phyloP scores from a whole-genome alignment of 1,140 invertebrate genomes.

The Ceratosolen fusciceps region DNA sequence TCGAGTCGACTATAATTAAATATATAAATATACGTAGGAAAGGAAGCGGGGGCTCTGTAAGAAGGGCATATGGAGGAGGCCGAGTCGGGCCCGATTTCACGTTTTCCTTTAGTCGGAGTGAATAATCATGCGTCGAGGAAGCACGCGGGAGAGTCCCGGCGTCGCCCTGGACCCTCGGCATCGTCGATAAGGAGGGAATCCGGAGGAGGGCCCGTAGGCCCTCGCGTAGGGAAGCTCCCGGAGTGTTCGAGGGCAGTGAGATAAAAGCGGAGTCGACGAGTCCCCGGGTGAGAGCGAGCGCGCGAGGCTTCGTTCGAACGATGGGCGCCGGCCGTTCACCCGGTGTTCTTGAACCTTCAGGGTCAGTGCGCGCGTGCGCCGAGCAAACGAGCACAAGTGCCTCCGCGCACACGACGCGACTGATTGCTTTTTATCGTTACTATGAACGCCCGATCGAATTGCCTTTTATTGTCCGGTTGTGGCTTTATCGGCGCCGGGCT shows the following conservation, averaged over 20 bases:
- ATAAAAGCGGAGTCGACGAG: constrained; percentile 22
- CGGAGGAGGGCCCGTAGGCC: no score
- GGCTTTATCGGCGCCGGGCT: not conserved
- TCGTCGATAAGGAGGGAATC: no score
- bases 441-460: constrained; percentile 31
- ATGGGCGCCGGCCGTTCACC: constrained; percentile 61
- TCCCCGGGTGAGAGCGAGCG: not conserved
- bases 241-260: not conserved
- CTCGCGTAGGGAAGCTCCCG: not conserved
- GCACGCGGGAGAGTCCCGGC: no score
- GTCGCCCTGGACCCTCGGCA: no score
- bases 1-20: not conserved
- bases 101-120: no score
- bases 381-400: constrained; percentile 39
- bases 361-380: constrained; percentile 55
- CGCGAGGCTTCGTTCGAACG: no score
- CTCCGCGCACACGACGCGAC: not conserved
- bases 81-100: not conserved
- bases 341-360: constrained; percentile 69
- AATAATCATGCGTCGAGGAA: no score
- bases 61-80: not conserved
- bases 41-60: not conserved
- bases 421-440: constrained; percentile 25
- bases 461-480: not conserved
- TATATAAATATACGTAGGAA: not conserved